phyloP scores from a whole-genome alignment of 2,888 invertebrate species.

The Drosophila mayaguana region DNA sequence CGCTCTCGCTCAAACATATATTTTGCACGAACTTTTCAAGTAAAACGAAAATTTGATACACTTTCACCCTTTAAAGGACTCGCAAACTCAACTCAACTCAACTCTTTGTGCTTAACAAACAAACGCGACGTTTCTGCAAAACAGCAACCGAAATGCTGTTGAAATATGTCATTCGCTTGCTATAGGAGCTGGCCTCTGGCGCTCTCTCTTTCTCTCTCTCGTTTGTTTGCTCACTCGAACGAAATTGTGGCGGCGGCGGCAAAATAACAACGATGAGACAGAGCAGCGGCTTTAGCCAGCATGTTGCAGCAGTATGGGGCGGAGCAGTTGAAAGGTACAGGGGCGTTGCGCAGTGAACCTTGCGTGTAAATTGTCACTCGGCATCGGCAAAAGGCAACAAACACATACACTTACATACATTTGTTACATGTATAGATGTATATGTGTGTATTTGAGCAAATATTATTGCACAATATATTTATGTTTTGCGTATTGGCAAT shows the following conservation, averaged over 20 bases:
- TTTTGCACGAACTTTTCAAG: slow-evolving; percentile 45
- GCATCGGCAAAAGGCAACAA: slow-evolving; percentile 13
- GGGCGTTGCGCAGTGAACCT: slow-evolving; percentile 77
- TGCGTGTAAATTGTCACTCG: slow-evolving; percentile 65
- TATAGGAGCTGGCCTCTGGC: slow-evolving; percentile 13
- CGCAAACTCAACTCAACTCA: slow-evolving; percentile 19
- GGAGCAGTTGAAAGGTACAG: slow-evolving; percentile 36
- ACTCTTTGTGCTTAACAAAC: slow-evolving; percentile 29
- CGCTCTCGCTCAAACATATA: slow-evolving; percentile 29
- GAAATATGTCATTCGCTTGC: slow-evolving; percentile 71
- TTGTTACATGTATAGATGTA: slow-evolving; percentile 10
- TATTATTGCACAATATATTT: slow-evolving; percentile 76
- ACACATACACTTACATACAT: slow-evolving; percentile 26
- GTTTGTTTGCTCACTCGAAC: slow-evolving; percentile 25
- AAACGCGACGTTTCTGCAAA: slow-evolving; percentile 18
- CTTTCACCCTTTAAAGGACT: slow-evolving; percentile 79
- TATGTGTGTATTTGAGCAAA: slow-evolving; percentile 39
- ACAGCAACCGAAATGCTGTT: slow-evolving; percentile 49
- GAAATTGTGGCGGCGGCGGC: slow-evolving; percentile 73
- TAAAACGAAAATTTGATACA: slow-evolving; percentile 39
- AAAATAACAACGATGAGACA: slow-evolving; percentile 75
- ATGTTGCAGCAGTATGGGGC: slow-evolving; percentile 59
- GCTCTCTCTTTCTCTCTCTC: slow-evolving; percentile 16
- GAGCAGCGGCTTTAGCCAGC: slow-evolving; percentile 36
- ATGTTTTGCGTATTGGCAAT: slow-evolving; percentile 58